These are phyloP conservation scores for Spea multiplicata DNA, from an alignment of 2,113 vertebrate species.

Conservation along the genomic window DNA sequence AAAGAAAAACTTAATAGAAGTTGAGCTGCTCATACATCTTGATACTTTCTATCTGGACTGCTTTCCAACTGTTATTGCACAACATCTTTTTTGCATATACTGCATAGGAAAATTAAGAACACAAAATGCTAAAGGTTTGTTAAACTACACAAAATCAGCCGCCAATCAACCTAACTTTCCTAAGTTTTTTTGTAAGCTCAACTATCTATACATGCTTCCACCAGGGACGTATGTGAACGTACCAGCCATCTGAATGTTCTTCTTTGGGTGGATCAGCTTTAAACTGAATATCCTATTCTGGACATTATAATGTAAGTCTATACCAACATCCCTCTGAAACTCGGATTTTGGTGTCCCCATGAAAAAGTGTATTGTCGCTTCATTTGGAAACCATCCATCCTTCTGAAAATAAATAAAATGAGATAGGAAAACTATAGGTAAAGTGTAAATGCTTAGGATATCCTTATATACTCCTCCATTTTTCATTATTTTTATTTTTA, in stretches of 20 bases:
- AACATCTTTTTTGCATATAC: too few species aligned
- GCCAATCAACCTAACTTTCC: neutral
- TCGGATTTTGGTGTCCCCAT: conserved; percentile 76
- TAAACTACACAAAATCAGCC: too few species aligned
- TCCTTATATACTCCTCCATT: too few species aligned
- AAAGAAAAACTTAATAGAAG: too few species aligned
- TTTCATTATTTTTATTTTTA: too few species aligned
- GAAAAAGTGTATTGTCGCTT: conserved; percentile 73
- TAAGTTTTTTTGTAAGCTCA: neutral
- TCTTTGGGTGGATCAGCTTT: conserved; percentile 73
- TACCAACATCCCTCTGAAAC: conserved; percentile 71
- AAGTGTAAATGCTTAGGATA: too few species aligned
- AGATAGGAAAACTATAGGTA: neutral
- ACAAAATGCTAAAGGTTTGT: too few species aligned
- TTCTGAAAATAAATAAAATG: conserved; percentile 58
- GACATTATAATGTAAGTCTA: conserved; percentile 72
- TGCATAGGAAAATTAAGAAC: too few species aligned
- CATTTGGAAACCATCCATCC: conserved; percentile 73
- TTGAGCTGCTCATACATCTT: too few species aligned
- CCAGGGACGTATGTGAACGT: neutral
- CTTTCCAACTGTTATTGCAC: too few species aligned
- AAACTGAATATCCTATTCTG: conserved; percentile 65
- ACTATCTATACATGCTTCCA: too few species aligned
- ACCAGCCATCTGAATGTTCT: conserved; percentile 75
- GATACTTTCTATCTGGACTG: too few species aligned